Evolutionary conservation across 2,888 invertebrate species (phyloP).

Genomic region (Cerastis rubricosa): DNA sequence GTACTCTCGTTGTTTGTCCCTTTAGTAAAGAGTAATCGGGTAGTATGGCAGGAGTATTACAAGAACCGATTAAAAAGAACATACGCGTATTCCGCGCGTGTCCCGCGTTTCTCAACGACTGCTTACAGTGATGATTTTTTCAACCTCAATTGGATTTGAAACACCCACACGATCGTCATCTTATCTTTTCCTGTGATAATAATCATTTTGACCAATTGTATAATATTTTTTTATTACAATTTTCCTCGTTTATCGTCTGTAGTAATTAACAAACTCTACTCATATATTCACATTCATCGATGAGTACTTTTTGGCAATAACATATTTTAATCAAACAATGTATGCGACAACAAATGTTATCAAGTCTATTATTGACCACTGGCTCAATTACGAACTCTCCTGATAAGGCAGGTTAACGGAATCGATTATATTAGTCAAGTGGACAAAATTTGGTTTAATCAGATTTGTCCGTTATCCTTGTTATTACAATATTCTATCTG

Average conservation of each 20-base stretch:
- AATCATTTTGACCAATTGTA: neutral
- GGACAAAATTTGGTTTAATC: slow-evolving; percentile 24
- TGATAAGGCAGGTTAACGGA: slow-evolving; percentile 24
- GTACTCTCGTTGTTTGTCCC: slow-evolving; percentile 21
- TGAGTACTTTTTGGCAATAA: slow-evolving; percentile 14
- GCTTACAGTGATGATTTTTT: neutral
- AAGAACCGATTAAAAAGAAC: neutral
- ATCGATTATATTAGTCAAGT: slow-evolving; percentile 32
- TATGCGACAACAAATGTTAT: slow-evolving; percentile 14
- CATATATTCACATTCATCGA: neutral
- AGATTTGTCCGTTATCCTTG: slow-evolving; percentile 18
- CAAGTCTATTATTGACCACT: slow-evolving; percentile 18
- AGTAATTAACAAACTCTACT: neutral
- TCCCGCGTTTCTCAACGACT: neutral
- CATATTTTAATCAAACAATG: slow-evolving; percentile 21
- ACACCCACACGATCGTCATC: neutral
- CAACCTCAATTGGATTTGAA: neutral
- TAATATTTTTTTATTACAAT: neutral
- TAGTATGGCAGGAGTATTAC: slow-evolving; percentile 4
- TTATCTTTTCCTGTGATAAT: neutral
- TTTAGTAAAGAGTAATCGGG: slow-evolving; percentile 23
- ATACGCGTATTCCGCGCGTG: neutral
- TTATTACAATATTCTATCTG: slow-evolving; percentile 5
- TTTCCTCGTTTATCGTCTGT: neutral
- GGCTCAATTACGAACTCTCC: slow-evolving; percentile 24